These are phyloP conservation scores for Rissa tridactyla DNA, from an alignment of 2,113 vertebrate genomes.

Conservation along the genomic window DNA sequence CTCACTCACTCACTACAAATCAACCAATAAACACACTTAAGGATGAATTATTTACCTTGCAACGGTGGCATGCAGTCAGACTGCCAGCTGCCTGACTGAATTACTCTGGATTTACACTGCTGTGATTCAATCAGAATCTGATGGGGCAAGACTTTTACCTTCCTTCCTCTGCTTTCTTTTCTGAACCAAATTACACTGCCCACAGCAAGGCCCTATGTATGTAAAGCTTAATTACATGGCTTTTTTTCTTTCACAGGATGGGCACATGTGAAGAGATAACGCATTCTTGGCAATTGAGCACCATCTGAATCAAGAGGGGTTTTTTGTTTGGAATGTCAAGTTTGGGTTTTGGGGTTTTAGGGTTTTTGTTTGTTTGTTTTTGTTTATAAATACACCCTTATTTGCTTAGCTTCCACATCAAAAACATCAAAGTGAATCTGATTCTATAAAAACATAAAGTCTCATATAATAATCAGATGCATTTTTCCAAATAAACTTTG, in stretches of 20 bases:
- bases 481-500: neutral
- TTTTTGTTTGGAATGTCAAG: neutral
- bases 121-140: constrained; percentile 36
- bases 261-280: neutral
- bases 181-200: constrained; percentile 22
- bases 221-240: neutral
- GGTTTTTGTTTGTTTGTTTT: neutral
- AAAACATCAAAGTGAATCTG: neutral
- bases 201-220: neutral
- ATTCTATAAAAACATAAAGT: neutral
- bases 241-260: neutral
- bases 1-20: constrained; percentile 11
- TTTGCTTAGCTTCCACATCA: neutral
- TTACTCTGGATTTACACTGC: constrained; percentile 11
- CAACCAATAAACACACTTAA: constrained; percentile 35
- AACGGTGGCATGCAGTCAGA: neutral
- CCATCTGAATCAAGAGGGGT: neutral
- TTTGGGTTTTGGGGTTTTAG: neutral
- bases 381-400: neutral
- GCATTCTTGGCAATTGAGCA: neutral
- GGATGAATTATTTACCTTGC: constrained; percentile 53
- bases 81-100: constrained; percentile 6
- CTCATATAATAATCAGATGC: neutral
- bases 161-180: constrained; percentile 15
- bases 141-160: neutral